Evolutionary conservation across 2,888 invertebrate genomes (phyloP), one percentile per base, ranked within the genome.

Genomic region (Eupeodes latifasciatus): DNA sequence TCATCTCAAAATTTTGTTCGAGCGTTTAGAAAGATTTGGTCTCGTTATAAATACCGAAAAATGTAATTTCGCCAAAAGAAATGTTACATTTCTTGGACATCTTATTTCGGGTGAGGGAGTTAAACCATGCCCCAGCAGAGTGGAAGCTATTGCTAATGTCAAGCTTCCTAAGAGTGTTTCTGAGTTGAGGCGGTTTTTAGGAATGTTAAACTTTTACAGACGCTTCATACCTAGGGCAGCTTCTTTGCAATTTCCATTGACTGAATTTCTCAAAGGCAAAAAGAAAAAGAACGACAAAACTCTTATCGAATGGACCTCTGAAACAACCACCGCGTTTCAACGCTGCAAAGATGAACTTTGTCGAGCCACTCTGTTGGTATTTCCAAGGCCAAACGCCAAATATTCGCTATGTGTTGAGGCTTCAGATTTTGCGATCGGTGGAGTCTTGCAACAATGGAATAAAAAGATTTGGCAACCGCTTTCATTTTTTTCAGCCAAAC

Each of bases 31-130:
- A 12, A 16, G 7, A 19, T 19, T 19, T 11, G 19, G 55, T 7
- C 19, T 55, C 7, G 53, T 53, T 14, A 53, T 53, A n/a, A 53
- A n/a, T n/a, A n/a, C n/a, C 4, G 53, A 53, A 14, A 53, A 53
- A 53, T 53, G 1, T 9, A 57, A 10, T 27, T 27, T 57, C 27
- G 57, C 57, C 19, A 57, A 57, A 57, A 57, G 57, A 7, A 40
- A 9, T 40, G 61, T 61, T 10, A 61, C 61, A 9, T 61, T 40
- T 61, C 40, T 61, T 9, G 61, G 61, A 9, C 61, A 61, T 16
- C 61, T 36, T n/a, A 61, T 61, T 4, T 40, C 40, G 40, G 16
- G 9, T 3, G 61, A 61, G 2, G 61, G 40, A 10, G 16, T 36
- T 2, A 61, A 40, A 61, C 36, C 36, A 14, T n/a, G n/a, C 2